Percentiles rank a stretch among this genome's conserved stretches.
Conservation (phyloP, 2,888 invertebrate species). For the Spatulosminthurus flaviceps region DNA sequence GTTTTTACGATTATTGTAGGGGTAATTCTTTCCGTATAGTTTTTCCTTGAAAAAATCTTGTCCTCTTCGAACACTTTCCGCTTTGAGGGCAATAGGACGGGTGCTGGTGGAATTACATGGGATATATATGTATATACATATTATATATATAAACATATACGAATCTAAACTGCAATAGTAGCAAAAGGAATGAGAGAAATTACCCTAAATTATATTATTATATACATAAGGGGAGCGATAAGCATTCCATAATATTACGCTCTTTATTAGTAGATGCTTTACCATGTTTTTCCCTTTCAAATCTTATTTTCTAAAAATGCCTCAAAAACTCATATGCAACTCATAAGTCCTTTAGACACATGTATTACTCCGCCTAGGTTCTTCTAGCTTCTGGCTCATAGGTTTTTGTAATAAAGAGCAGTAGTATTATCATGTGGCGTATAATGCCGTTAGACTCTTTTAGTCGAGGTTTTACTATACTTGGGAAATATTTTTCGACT, state of each 20-base stretch:
- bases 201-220: slow-evolving; percentile 33
- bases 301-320: slow-evolving; percentile 15
- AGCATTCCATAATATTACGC: neutral
- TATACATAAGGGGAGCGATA: neutral
- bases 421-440: slow-evolving; percentile 1
- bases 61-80: slow-evolving; percentile 14
- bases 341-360: too few species aligned
- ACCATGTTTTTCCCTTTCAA: neutral
- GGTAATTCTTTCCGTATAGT: slow-evolving; percentile 43
- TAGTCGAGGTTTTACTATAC: neutral
- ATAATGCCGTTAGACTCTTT: neutral
- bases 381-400: too few species aligned
- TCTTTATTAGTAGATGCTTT: neutral
- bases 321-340: neutral
- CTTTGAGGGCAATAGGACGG: too few species aligned
- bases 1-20: slow-evolving; percentile 48
- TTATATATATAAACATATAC: too few species aligned
- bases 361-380: too few species aligned
- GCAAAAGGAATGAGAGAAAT: too few species aligned
- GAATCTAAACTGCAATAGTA: too few species aligned
- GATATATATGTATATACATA: too few species aligned
- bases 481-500: neutral
- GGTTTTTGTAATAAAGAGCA: neutral
- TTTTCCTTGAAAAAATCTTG: slow-evolving; percentile 20
- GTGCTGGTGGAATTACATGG: too few species aligned